These are phyloP conservation scores for Cryptus armator DNA, from an alignment of 2,888 invertebrate species.

Conservation along the genomic window DNA sequence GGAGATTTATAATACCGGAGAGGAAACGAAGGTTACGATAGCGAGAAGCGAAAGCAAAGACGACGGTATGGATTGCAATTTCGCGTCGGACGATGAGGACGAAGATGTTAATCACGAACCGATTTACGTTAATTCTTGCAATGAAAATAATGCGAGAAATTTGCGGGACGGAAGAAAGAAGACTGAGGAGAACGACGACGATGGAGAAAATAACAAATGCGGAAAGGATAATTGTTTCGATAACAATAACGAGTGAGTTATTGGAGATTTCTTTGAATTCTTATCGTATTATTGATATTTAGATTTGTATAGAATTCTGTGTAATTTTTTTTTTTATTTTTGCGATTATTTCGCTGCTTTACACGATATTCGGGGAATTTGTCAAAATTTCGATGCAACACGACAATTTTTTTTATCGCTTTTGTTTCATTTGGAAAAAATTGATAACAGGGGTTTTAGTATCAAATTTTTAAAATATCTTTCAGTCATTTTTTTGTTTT, in stretches of 20 bases:
- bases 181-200: conserved; percentile 30
- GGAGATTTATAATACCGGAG: conserved; percentile 59
- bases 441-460: no score
- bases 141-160: conserved; percentile 77
- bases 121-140: conserved; percentile 81
- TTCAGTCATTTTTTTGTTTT: no score
- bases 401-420: no score
- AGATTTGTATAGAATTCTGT: neutral
- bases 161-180: conserved; percentile 61
- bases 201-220: conserved; percentile 66
- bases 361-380: no score
- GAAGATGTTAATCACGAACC: conserved; percentile 76
- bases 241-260: conserved; percentile 71
- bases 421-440: no score
- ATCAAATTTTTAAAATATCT: no score
- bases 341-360: no score
- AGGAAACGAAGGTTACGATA: conserved; percentile 67
- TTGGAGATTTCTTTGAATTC: conserved; percentile 17
- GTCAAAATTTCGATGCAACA: no score
- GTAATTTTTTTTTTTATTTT: neutral
- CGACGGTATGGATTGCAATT: conserved; percentile 83
- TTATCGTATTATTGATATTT: neutral
- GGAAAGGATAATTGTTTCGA: conserved; percentile 70
- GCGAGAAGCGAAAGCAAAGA: conserved; percentile 81
- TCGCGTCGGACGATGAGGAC: conserved; percentile 80